Evolutionary conservation across 2,113 vertebrate genomes (phyloP).

Genomic region (Micromys minutus): DNA sequence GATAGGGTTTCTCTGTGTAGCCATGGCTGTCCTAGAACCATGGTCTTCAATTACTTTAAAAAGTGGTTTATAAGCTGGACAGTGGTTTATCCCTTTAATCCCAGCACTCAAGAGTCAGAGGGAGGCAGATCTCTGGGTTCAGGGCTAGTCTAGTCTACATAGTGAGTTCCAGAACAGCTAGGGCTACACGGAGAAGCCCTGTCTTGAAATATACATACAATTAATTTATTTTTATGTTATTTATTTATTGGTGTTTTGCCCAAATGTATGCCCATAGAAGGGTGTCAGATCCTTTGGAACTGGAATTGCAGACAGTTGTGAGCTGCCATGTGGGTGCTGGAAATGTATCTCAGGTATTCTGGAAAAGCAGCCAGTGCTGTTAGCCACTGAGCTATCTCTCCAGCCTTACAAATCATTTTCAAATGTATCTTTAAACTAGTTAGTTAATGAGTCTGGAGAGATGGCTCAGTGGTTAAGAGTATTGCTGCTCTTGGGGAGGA

Average conservation of each 20-base stretch:
- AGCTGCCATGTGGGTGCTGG: background rate
- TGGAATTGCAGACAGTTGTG: background rate
- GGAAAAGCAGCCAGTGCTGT: too few relatives aligned
- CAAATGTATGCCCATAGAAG: background rate
- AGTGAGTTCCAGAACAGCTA: background rate
- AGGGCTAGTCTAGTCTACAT: background rate
- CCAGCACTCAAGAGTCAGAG: background rate
- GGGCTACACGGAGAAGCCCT: background rate
- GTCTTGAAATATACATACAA: too few relatives aligned
- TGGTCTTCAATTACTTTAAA: background rate
- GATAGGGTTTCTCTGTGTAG: background rate
- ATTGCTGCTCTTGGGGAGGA: background rate
- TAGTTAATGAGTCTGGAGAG: slow-evolving; percentile 71
- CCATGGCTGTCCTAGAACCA: background rate
- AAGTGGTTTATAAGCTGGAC: background rate
- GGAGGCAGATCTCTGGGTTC: background rate
- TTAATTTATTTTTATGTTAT: background rate
- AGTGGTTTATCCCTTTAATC: background rate
- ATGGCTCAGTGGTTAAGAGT: background rate
- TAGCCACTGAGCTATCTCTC: background rate
- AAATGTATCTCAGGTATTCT: background rate
- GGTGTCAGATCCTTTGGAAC: background rate
- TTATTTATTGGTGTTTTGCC: background rate
- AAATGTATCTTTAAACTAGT: slow-evolving; percentile 87
- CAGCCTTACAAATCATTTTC: slow-evolving; percentile 54